phyloP scores from a whole-genome alignment of 2,888 invertebrate genomes.

The Phoenoteleia sp. region DNA sequence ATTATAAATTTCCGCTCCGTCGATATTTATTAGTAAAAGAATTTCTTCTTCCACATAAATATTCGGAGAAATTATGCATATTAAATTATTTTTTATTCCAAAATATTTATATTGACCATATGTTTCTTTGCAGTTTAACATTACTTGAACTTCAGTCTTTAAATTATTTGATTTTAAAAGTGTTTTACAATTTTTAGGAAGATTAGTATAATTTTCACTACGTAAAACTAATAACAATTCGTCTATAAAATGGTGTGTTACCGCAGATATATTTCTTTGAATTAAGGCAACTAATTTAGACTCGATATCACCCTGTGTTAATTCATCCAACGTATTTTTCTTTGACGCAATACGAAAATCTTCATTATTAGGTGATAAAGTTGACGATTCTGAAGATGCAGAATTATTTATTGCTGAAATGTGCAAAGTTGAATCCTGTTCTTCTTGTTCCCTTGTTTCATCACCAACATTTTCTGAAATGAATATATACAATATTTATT shows the following conservation, averaged over 20 bases:
- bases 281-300: background rate
- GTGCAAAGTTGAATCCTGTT: too few species aligned
- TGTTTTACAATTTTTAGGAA: background rate
- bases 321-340: too few species aligned
- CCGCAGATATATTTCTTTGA: background rate
- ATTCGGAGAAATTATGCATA: slow-evolving; percentile 19
- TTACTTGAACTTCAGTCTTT: background rate
- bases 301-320: background rate
- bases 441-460: too few species aligned
- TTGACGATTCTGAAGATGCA: too few species aligned
- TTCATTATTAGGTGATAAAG: too few species aligned
- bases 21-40: slow-evolving; percentile 46
- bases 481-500: too few species aligned
- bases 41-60: slow-evolving; percentile 47
- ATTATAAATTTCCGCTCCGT: slow-evolving; percentile 52
- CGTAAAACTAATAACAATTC: slow-evolving; percentile 11
- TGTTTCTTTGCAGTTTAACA: background rate
- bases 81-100: slow-evolving; percentile 14
- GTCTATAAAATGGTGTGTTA: background rate
- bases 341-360: too few species aligned
- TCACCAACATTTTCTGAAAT: too few species aligned
- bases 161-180: background rate
- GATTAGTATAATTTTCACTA: background rate
- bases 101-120: slow-evolving; percentile 28
- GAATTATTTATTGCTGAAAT: too few species aligned